These are phyloP conservation scores for Lasius fuliginosus DNA, from an alignment of 2,888 invertebrate genomes.

Conservation along the genomic window DNA sequence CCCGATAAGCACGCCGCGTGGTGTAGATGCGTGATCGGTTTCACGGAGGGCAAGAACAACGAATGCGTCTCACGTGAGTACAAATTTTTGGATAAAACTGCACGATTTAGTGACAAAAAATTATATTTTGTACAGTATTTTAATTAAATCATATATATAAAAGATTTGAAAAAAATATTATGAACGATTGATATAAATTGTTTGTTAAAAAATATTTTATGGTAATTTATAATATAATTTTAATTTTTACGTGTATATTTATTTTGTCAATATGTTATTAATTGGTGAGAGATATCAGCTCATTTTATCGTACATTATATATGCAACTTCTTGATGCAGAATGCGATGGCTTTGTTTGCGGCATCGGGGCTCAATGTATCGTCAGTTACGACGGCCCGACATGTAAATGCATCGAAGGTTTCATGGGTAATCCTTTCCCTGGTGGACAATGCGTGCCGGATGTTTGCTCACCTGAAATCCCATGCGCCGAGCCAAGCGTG, in stretches of 20 bases:
- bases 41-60: constrained; percentile 92
- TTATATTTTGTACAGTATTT: background rate
- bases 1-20: constrained; percentile 95
- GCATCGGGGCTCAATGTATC: constrained; percentile 94
- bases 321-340: constrained; percentile 86
- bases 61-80: constrained; percentile 94
- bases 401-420: constrained; percentile 95
- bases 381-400: constrained; percentile 94
- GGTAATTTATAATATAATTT: background rate
- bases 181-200: constrained; percentile 1
- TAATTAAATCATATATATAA: background rate
- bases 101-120: background rate
- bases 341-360: constrained; percentile 93
- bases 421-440: constrained; percentile 96
- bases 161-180: background rate
- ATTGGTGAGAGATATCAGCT: background rate
- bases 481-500: constrained; percentile 92
- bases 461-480: constrained; percentile 92
- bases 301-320: background rate
- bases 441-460: constrained; percentile 95
- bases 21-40: constrained; percentile 95
- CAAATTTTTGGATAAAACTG: constrained; percentile 1
- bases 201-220: constrained; percentile 12
- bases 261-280: background rate
- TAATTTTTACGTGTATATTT: constrained; percentile 37